Evolutionary conservation across 1,140 invertebrate genomes (phyloP), one percentile per base, ranked within the genome.

Genomic region (Zaprionus gabonicus): DNA sequence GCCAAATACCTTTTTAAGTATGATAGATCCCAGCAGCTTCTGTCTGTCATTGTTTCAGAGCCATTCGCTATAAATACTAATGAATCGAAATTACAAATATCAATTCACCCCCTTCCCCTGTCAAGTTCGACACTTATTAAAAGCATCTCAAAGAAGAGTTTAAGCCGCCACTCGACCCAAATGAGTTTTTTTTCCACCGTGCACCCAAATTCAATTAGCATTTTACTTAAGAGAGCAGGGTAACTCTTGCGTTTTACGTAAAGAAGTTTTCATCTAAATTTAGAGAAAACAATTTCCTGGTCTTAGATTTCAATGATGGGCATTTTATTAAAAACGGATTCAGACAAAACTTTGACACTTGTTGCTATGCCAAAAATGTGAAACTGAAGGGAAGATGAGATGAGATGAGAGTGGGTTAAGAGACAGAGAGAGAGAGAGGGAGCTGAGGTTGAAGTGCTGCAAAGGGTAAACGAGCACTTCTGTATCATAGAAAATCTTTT

Each of bases 401-500:
- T 20, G 28, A 2, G 31, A 27, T 23, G 15, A 65, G 60, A 5
- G 27, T 28, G n/a, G n/a, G 34, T 27, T 55, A 41, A n/a, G 38
- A 13, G 7, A 1, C 1, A 23, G 17, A n/a, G n/a, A 20, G 17
- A n/a, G n/a, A 20, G 46, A 25, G 38, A 38, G 27, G 20, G 27
- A 0, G 41, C 20, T 38, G 31, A 28, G 13, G 49, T 5, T 25
- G 28, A n/a, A 5, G 31, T 15, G 44, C 13, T 28, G 27, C 13
- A 67, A 41, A 49, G 51, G 49, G 23, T 56, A 75, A 71, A 70
- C 10, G 17, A n/a, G 62, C 63, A 66, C 57, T 66, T 60, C 34
- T 25, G 17, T 60, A 76, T 81, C 38, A 28, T 53, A 36, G 28
- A 53, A 59, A 71, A 56, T 78, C 68, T 49, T 70, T 90, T 68